Percentiles rank a stretch among this genome's conserved stretches.
Conservation (phyloP, 2,797 vertebrate species). For the Catamblyrhynchus diadema region DNA sequence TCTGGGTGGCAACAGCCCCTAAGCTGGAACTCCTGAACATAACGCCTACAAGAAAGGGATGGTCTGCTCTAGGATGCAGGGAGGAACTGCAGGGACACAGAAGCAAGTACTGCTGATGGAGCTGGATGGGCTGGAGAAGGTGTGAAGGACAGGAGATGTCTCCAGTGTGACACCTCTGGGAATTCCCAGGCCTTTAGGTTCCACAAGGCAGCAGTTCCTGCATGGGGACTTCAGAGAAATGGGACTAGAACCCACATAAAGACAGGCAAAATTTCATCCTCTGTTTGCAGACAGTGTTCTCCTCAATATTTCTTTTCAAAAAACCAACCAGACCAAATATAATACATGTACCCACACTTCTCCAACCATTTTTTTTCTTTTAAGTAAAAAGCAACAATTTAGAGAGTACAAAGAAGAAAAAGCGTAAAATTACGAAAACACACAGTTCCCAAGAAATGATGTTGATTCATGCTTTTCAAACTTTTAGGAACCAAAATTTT, state of each 20-base stretch:
- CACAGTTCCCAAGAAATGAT: background rate
- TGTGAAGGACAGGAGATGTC: background rate
- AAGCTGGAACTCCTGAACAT: background rate
- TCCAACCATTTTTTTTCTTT: background rate
- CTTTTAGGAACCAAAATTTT: background rate
- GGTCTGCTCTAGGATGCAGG: accelerated
- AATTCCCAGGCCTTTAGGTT: background rate
- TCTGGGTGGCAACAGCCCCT: background rate
- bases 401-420: background rate
- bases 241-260: background rate
- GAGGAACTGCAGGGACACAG: background rate
- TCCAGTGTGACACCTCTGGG: accelerated
- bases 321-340: background rate
- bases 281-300: background rate
- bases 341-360: background rate
- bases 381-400: background rate
- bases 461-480: background rate
- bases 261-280: background rate
- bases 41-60: background rate
- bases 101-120: background rate
- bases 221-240: background rate
- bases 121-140: background rate
- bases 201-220: background rate
- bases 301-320: background rate
- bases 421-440: accelerated